Conservation (phyloP, 2,797 vertebrate genomes). For the Hippocampus kuda region DNA sequence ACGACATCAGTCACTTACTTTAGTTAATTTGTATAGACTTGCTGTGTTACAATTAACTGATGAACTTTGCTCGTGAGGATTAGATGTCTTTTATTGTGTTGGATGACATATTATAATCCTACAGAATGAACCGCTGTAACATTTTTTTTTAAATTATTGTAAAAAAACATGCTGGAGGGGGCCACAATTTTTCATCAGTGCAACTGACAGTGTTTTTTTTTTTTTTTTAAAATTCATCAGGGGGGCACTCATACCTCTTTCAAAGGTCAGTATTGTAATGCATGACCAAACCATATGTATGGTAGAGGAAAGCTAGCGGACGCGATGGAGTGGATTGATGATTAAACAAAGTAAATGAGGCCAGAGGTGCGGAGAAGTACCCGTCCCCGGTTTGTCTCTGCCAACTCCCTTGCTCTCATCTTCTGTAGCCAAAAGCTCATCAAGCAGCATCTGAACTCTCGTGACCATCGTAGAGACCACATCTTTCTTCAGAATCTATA, state of each 20-base stretch:
- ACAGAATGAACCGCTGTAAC: neutral
- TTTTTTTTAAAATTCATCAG: too few species aligned
- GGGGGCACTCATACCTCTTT: too few species aligned
- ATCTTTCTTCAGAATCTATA: slow-evolving; percentile 85
- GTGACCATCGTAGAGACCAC: slow-evolving; percentile 78
- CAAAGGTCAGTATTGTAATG: too few species aligned
- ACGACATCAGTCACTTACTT: neutral
- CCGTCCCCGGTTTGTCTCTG: slow-evolving; percentile 15
- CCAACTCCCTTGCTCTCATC: slow-evolving; percentile 34
- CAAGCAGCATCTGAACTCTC: slow-evolving; percentile 83
- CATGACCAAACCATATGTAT: too few species aligned
- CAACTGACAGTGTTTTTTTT: too few species aligned
- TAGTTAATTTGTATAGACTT: neutral
- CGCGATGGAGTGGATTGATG: neutral
- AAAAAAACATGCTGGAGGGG: too few species aligned
- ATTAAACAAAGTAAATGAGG: neutral
- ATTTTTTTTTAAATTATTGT: too few species aligned
- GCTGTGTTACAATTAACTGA: neutral
- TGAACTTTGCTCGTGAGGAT: neutral
- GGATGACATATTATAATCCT: neutral
- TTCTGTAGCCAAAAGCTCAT: slow-evolving; percentile 76
- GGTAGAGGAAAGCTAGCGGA: too few species aligned
- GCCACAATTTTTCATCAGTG: too few species aligned
- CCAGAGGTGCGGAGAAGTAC: neutral
- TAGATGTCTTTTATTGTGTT: neutral